Evolutionary conservation across 2,888 invertebrate genomes (phyloP), one percentile per base, ranked within the genome.

Genomic region (Onchidella celtica): DNA sequence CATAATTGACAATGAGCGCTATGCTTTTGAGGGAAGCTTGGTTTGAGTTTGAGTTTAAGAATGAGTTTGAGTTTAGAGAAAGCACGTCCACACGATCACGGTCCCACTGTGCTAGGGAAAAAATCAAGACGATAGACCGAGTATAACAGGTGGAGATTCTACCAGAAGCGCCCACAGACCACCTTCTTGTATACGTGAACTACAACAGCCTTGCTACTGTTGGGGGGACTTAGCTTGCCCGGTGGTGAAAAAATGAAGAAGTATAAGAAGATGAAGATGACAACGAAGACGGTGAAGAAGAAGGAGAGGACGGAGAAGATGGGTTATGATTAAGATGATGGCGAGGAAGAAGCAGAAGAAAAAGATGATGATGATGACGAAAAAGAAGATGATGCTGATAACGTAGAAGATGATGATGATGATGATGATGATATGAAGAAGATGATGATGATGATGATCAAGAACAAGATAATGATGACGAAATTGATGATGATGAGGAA

Each of bases 221-320:
- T 57, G n/a, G n/a, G n/a, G n/a, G n/a, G n/a, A n/a, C n/a, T n/a
- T n/a, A n/a, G n/a, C n/a, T n/a, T n/a, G n/a, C n/a, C n/a, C n/a
- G 63, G n/a, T 27, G 3, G 63, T 29, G 27, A 36, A 32, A 36
- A 59, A n/a, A 75, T n/a, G 47, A 27, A 75, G 65, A 65, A 4
- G 27, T 38, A 75, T 34, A 75, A 38, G n/a, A 32, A 75, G 38
- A 75, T n/a, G 29, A 2, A 75, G 75, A 75, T 38, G 63, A 63
- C 63, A 65, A 75, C 6, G 63, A 63, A 63, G 75, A 75, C 36
- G 63, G 38, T 63, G 65, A 63, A 63, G 63, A 65, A 76, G 47
- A 65, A 65, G 40, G 40, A 65, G 65, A 65, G 14, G 40, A 40
- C 38, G 76, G 65, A 65, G 65, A 65, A 76, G 76, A 76, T n/a